Conservation (phyloP, 2,888 invertebrate genomes). For the Xanthostigma xanthostigma region DNA sequence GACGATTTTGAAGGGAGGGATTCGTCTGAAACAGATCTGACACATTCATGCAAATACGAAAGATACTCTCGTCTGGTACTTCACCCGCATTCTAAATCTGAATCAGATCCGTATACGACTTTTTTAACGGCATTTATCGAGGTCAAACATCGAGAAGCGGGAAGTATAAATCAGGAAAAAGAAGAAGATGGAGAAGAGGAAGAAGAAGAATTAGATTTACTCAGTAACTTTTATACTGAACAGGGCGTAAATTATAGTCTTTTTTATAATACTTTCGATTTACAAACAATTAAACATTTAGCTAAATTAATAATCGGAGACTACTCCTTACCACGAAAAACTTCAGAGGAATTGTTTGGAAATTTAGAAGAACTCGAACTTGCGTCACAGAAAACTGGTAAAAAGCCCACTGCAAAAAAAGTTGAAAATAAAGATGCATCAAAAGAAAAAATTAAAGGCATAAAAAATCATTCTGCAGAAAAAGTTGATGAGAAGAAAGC, state of each 20-base stretch:
- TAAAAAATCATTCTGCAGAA: background rate
- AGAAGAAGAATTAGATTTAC: constrained; percentile 31
- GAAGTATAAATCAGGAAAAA: background rate
- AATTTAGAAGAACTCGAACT: constrained; percentile 12
- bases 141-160: constrained; percentile 30
- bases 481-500: constrained; percentile 20
- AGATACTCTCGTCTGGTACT: constrained; percentile 35
- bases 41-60: constrained; percentile 26
- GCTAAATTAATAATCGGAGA: constrained; percentile 28
- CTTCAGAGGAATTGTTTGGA: constrained; percentile 29
- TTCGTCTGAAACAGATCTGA: constrained; percentile 17
- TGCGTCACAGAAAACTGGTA: background rate
- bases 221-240: constrained; percentile 42
- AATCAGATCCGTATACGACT: constrained; percentile 30
- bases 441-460: constrained; percentile 5
- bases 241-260: constrained; percentile 42
- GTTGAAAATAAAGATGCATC: constrained; percentile 10
- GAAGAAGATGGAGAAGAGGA: constrained; percentile 28
- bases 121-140: constrained; percentile 42
- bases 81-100: constrained; percentile 31
- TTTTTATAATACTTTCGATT: constrained; percentile 39
- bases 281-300: constrained; percentile 32
- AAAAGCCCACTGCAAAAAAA: constrained; percentile 9
- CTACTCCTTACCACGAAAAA: constrained; percentile 22
- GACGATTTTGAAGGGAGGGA: constrained; percentile 14